Evolutionary conservation across 2,888 invertebrate species (phyloP).

Genomic region (Mayetiola destructor): DNA sequence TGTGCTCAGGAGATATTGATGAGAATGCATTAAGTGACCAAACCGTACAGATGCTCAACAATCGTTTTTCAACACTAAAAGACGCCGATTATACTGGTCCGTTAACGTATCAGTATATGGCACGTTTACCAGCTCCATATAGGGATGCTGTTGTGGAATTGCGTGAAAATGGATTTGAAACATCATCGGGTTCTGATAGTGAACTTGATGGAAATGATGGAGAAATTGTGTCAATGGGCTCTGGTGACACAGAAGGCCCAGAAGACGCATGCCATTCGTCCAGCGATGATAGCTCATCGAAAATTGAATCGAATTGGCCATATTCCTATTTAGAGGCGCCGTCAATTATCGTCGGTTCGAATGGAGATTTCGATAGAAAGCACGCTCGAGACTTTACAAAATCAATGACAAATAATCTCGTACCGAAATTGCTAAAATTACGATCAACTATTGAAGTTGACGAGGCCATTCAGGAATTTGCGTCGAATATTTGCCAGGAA

Average conservation of each 20-base stretch:
- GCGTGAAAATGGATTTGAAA: slow-evolving; percentile 49
- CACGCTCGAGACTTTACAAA: slow-evolving; percentile 74
- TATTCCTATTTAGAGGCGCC: slow-evolving; percentile 35
- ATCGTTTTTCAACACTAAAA: slow-evolving; percentile 49
- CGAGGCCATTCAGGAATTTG: slow-evolving; percentile 80
- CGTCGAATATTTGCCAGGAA: slow-evolving; percentile 81
- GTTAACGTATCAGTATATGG: slow-evolving; percentile 70
- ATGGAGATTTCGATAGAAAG: slow-evolving; percentile 71
- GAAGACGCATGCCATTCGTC: slow-evolving; percentile 45
- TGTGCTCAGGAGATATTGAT: slow-evolving; percentile 62
- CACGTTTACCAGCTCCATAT: slow-evolving; percentile 68
- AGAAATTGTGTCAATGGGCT: slow-evolving; percentile 60
- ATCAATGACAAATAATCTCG: slow-evolving; percentile 53
- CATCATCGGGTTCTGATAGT: slow-evolving; percentile 39
- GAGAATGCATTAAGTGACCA: slow-evolving; percentile 38
- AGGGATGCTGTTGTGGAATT: slow-evolving; percentile 53
- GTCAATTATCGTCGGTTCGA: slow-evolving; percentile 33
- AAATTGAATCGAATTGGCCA: slow-evolving; percentile 32
- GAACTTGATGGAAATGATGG: slow-evolving; percentile 55
- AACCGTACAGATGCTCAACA: slow-evolving; percentile 46
- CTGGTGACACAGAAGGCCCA: slow-evolving; percentile 55
- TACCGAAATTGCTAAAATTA: slow-evolving; percentile 60
- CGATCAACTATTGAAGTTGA: slow-evolving; percentile 78
- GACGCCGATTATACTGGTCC: slow-evolving; percentile 74
- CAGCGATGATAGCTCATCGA: slow-evolving; percentile 34